Base-by-base conservation (phyloP, 2,113 vertebrate genomes). In the Cyprinodon tularosa region DNA sequence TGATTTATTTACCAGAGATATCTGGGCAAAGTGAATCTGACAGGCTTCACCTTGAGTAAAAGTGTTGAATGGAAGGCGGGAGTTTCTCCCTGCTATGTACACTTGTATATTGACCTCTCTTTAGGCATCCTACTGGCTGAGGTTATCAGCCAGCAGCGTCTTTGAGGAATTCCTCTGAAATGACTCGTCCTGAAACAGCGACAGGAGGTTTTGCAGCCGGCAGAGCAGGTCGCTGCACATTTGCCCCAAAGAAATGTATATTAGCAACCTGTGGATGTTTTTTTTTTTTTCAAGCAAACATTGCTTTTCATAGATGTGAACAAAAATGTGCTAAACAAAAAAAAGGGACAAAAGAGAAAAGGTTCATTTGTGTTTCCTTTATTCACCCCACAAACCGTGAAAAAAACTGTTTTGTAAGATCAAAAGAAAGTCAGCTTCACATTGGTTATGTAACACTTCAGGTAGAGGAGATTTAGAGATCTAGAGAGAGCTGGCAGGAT, bases 81-180 rank as follows among this genome's bases (percentile, higher is more conserved):
- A 74, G 69, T 71, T 63, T 80, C 65, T 74, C 48, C 53, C 40
- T 53, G 75, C 37, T 72, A 5, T 72, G 74, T 80, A 13, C 45
- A 67, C 53, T 81, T 86, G 90, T 83, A 76, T 93, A 92, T 93
- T 93, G 90, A 90, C 92, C 90, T 73, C 70, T 85, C 77, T 82
- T 86, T 66, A 63, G 62, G 59, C 77, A 82, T 78, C 74, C 79
- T 81, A 66, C 68, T 71, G 75, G 68, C 79, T 47, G 69, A 76
- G 87, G 82, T 93, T 93, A 93, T 93, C 92, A 90, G 83, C 1
- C 37, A 15, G 48, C 68, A 48, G 82, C 47, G 67, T 57, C 38
- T 2, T 42, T 10, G 22, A 84, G 76, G 87, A 89, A 91, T 93
- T 89, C 84, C 86, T 80, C 88, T 90, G 84, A 89, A 80, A 77